Base-by-base conservation (phyloP, 2,888 invertebrate genomes). In the Gerosis bhagava region DNA sequence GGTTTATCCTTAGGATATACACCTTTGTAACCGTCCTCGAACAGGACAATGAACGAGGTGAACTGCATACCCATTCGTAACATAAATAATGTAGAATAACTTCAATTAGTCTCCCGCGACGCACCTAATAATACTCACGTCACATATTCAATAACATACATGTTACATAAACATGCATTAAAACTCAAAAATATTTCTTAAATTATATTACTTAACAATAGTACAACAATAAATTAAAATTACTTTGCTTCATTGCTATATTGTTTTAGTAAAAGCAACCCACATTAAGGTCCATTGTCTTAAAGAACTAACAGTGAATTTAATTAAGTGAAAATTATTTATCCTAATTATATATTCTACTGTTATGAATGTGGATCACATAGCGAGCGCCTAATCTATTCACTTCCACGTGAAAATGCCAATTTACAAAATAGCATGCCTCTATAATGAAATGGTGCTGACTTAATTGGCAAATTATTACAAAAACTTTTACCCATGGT, bases 101-200 rank as follows among this genome's bases (percentile, higher is more conserved):
- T 16, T 7, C n/a, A 11, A 13, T 50, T 46, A 50, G 43, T 56
- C 60, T 53, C 61, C 61, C 59, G 56, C 59, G 51, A 42, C 51
- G 61, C 21, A 36, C 32, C 53, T 59, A 60, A 56, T 59, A 57
- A 57, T 60, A 62, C 50, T n/a, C n/a, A 11, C 35, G 35, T 25
- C 43, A 44, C 25, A 13, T 21, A 43, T 44, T 36, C 29, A 28
- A n/a, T 28, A 39, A 24, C 22, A 12, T 3, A 19, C 6, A 15
- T 10, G 43, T 28, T 43, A 35, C 21, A 21, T 43, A 43, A 36
- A 8, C 12, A 44, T 28, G 21, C 15, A 28, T 28, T 43, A 15
- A 19, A 35, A 19, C 12, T n/a, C n/a, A n/a, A n/a, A 35, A 35
- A 26, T 25, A 31, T 21, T 32, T 13, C 15, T 32, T 31, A 34